Percentiles rank a stretch among this genome's conserved stretches.
These are phyloP conservation scores for Streptopelia turtur DNA, from an alignment of 2,797 vertebrate species.

Conservation along the genomic window DNA sequence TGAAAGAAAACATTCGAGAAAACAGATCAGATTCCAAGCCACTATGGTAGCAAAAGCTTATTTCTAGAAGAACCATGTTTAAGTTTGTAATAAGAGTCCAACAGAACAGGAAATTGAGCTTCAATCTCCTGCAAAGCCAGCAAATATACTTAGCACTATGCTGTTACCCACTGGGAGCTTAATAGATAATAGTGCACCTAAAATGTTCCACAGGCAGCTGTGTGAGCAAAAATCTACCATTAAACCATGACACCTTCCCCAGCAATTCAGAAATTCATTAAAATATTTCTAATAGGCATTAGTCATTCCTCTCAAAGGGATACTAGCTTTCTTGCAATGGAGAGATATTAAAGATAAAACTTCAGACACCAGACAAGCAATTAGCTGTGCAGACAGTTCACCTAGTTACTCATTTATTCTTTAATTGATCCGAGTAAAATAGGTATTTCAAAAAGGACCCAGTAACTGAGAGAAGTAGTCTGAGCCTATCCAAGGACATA, in stretches of 20 bases:
- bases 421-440: conserved; percentile 5
- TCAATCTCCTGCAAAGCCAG: not conserved
- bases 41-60: not conserved
- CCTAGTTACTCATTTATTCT: not conserved
- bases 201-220: conserved; percentile 2
- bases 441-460: not conserved
- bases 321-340: not conserved
- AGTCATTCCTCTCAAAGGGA: conserved; percentile 20
- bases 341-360: conserved; percentile 1
- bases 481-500: not conserved
- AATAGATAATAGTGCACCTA: not conserved
- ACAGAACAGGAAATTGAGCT: not conserved
- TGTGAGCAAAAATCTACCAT: conserved; percentile 31
- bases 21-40: not conserved
- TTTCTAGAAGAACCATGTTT: not conserved
- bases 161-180: not conserved
- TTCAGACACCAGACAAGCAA: conserved; percentile 14
- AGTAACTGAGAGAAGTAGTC: not conserved
- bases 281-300: conserved; percentile 39
- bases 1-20: not conserved
- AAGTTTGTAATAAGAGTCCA: not conserved
- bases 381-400: conserved; percentile 6
- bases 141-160: not conserved
- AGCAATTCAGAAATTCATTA: conserved; percentile 53
- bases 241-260: conserved; percentile 34